Evolutionary conservation across 1,140 invertebrate genomes (phyloP), one percentile per base, ranked within the genome.

Genomic region (Bombus soroeensis): DNA sequence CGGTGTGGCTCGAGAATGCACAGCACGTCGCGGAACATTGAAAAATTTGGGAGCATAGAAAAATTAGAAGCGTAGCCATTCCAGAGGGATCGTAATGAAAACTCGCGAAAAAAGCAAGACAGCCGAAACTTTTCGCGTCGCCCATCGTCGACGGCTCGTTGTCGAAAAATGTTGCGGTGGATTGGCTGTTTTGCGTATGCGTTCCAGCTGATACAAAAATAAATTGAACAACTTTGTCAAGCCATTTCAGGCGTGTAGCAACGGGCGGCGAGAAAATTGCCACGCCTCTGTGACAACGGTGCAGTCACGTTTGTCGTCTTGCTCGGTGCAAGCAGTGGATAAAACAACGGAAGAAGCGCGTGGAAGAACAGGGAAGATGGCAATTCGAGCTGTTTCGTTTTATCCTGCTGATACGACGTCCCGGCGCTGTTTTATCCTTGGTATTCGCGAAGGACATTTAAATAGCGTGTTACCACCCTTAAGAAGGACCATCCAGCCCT

Each of bases 401-500:
- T 83, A 87, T 88, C 77, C 82, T 76, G 64, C 73, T 81, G 43
- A 74, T 71, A 41, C 80, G 73, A 47, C 62, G 37, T 39, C 59
- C 41, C 79, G 62, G 25, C 68, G n/a, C 47, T 81, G 82, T 82
- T 89, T 86, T 66, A 68, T 53, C 77, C 66, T 74, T 53, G 13
- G 34, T n/a, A 22, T 85, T 22, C 73, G 80, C 41, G 39, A 76
- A 87, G 79, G 77, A 89, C 80, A 88, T 92, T 92, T 87, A 92
- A 91, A 93, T 90, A 87, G 87, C 84, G 86, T 87, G 81, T 91
- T 89, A 87, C 87, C 66, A 87, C 72, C 85, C 78, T 87, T 82
- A 83, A 88, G 89, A 86, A 87, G 76, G 70, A 77, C 53, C 53
- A 79, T 75, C 39, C 41, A 72, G 74, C 25, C 43, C 32, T 41